Evolutionary conservation across 2,797 vertebrate genomes (phyloP).

Genomic region (Dendrocincla tyrannina): DNA sequence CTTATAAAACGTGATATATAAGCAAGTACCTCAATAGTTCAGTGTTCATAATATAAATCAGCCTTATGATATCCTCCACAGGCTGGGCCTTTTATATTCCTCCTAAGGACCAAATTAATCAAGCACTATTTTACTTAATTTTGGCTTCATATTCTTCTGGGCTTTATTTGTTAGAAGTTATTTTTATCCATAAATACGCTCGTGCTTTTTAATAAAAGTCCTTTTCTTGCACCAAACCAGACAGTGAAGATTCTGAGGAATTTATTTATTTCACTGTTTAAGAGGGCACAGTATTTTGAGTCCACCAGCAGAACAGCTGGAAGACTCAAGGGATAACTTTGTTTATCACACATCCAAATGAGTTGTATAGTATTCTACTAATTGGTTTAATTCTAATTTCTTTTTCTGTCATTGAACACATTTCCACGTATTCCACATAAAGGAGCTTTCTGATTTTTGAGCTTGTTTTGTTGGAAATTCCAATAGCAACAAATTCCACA

Average conservation of each 20-base stretch:
- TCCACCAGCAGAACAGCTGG: background rate
- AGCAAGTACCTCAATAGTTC: slow-evolving; percentile 68
- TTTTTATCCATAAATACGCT: background rate
- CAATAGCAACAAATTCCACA: background rate
- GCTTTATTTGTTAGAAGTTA: background rate
- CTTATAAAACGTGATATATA: slow-evolving; percentile 72
- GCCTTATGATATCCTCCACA: slow-evolving; percentile 34
- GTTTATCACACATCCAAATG: background rate
- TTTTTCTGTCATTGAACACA: background rate
- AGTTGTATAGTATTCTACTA: background rate
- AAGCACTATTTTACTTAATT: slow-evolving; percentile 45
- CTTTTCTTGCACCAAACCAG: background rate
- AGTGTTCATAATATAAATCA: slow-evolving; percentile 65
- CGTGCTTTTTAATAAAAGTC: background rate
- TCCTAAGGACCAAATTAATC: slow-evolving; percentile 68
- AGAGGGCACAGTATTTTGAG: background rate
- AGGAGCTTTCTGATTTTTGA: background rate
- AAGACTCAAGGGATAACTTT: background rate
- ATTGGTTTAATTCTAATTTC: background rate
- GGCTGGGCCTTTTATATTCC: slow-evolving; percentile 62
- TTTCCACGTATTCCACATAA: background rate
- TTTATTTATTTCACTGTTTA: background rate
- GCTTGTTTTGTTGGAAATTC: background rate
- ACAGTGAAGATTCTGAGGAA: background rate
- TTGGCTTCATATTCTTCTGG: background rate